phyloP scores from a whole-genome alignment of 2,888 invertebrate genomes.

The Brenthis daphne region DNA sequence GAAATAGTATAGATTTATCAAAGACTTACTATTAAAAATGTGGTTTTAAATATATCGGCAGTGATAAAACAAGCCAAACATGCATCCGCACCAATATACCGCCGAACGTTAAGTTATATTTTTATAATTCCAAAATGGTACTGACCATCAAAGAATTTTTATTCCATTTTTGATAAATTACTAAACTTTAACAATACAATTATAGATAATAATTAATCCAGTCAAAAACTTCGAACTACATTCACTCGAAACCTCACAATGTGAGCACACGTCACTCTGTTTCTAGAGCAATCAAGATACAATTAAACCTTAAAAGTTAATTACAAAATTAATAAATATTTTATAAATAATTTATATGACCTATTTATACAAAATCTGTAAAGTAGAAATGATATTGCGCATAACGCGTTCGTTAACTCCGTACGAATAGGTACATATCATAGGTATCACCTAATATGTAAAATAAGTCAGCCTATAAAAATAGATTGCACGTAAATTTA shows the following conservation, averaged over 20 bases:
- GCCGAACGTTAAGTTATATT: conserved; percentile 36
- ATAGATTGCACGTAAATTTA: conserved; percentile 75
- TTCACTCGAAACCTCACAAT: conserved; percentile 69
- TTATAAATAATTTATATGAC: conserved; percentile 72
- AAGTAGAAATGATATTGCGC: conserved; percentile 74
- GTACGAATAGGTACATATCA: conserved; percentile 45
- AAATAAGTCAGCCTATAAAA: conserved; percentile 74
- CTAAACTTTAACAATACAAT: conserved; percentile 60
- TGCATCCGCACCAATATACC: conserved; percentile 41
- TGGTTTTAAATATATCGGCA: conserved; percentile 74
- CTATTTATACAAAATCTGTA: conserved; percentile 78
- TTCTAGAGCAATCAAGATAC: conserved; percentile 66
- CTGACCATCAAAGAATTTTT: conserved; percentile 23
- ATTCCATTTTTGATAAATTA: conserved; percentile 51
- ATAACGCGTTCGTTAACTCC: conserved; percentile 50
- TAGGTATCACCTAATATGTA: conserved; percentile 44
- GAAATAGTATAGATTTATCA: conserved; percentile 80
- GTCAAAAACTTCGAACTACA: conserved; percentile 64
- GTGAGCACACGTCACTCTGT: conserved; percentile 67
- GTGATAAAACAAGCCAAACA: conserved; percentile 76
- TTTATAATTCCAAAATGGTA: conserved; percentile 16
- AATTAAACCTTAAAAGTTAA: conserved; percentile 63
- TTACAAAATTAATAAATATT: conserved; percentile 76
- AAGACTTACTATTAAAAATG: conserved; percentile 69
- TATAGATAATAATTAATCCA: conserved; percentile 54